Percentiles rank a stretch among this genome's conserved stretches.
Conservation (phyloP, 1,140 invertebrate species). For the Caerostris extrusa region DNA sequence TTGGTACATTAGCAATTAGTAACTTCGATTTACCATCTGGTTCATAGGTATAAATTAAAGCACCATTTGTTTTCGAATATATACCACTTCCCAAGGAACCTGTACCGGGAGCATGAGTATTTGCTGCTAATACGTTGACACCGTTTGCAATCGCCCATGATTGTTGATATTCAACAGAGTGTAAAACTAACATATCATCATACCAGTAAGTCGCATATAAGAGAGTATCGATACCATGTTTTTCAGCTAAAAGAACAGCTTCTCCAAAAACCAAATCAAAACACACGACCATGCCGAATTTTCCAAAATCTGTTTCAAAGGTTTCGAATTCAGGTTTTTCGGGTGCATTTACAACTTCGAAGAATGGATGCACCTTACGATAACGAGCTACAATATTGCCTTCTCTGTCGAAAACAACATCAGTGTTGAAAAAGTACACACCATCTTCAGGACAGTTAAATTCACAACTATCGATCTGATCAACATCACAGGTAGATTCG, state of each 20-base stretch:
- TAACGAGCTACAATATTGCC: constrained; percentile 86
- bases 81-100: constrained; percentile 78
- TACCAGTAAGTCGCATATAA: constrained; percentile 89
- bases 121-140: constrained; percentile 85
- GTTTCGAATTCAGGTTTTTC: constrained; percentile 82
- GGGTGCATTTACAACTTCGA: constrained; percentile 84
- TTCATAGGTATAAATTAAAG: constrained; percentile 64
- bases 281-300: constrained; percentile 89
- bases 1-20: constrained; percentile 46
- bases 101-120: constrained; percentile 82
- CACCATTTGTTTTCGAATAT: constrained; percentile 48
- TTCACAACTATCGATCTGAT: constrained; percentile 3
- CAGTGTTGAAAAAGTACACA: constrained; percentile 87
- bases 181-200: constrained; percentile 87
- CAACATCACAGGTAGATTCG: neutral
- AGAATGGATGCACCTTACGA: constrained; percentile 89
- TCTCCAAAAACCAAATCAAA: constrained; percentile 85
- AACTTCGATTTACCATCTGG: constrained; percentile 64
- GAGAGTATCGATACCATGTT: constrained; percentile 86
- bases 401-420: constrained; percentile 87
- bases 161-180: constrained; percentile 83
- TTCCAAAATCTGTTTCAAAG: constrained; percentile 84
- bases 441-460: constrained; percentile 80
- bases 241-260: constrained; percentile 80
- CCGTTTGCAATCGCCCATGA: constrained; percentile 84